Evolutionary conservation across 2,888 invertebrate genomes (phyloP).

Genomic region (Parnassius apollo): DNA sequence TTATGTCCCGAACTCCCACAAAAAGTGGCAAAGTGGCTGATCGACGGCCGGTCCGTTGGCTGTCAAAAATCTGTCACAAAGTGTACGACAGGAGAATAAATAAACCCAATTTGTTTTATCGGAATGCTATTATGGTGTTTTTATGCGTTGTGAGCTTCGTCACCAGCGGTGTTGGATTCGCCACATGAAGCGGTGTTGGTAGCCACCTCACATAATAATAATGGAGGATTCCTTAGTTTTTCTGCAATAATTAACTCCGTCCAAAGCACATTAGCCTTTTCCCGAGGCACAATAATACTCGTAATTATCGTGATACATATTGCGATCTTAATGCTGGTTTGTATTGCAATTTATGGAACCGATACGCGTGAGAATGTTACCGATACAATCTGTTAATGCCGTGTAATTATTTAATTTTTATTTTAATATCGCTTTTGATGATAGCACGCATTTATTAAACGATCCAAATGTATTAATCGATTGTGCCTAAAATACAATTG

Average conservation of each 20-base stretch:
- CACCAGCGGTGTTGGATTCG: conserved; percentile 55
- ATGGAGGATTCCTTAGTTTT: conserved; percentile 36
- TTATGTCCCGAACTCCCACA: conserved; percentile 18
- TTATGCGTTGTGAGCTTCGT: conserved; percentile 44
- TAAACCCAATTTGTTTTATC: conserved; percentile 46
- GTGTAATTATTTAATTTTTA: conserved; percentile 25
- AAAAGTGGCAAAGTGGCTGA: conserved; percentile 30
- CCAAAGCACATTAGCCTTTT: conserved; percentile 28
- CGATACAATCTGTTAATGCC: conserved; percentile 23
- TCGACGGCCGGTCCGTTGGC: conserved; percentile 31
- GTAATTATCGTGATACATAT: conserved; percentile 22
- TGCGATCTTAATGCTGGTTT: conserved; percentile 19
- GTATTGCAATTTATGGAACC: conserved; percentile 22
- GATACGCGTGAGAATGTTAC: conserved; percentile 25
- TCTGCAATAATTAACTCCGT: conserved; percentile 34
- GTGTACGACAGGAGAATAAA: conserved; percentile 39
- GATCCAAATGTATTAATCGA: conserved; percentile 5
- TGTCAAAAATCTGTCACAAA: conserved; percentile 39
- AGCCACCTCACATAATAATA: conserved; percentile 34
- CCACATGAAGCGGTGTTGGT: conserved; percentile 43
- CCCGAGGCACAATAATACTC: conserved; percentile 32
- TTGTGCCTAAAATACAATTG: not conserved
- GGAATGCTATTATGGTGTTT: conserved; percentile 53
- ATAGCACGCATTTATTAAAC: conserved; percentile 14
- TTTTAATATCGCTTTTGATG: conserved; percentile 20